Base-by-base conservation (phyloP, 2,888 invertebrate genomes). In the Hoplodrina blanda region DNA sequence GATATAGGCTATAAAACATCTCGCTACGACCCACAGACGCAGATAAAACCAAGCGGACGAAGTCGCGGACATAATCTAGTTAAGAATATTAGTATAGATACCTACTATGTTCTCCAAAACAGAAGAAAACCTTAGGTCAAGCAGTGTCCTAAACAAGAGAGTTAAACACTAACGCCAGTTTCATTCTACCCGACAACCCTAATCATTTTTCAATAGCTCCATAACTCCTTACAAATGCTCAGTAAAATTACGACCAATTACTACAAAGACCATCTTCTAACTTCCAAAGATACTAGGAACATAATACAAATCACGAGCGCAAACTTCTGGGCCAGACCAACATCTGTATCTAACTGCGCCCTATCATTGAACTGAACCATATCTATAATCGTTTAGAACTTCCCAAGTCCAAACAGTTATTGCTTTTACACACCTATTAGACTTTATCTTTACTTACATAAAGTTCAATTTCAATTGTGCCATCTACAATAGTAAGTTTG, bases 301-400 rank as follows among this genome's bases (percentile, higher is more conserved):
- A 73, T 85, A 80, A 84, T 84, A 86, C 89, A 89, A 88, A 89
- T 89, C 89, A 89, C 78, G 44, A 76, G 70, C 46, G 33, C 59
- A 82, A 88, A 89, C 85, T 87, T 85, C 77, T 82, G 75, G 73
- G 72, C 69, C 74, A 79, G 80, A 74, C 78, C 78, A 85, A 85
- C 88, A 89, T 89, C 88, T 89, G 88, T 86, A 88, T 83, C 85
- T 85, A 89, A 87, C 86, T 77, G 81, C 79, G 69, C 69, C 77
- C 85, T 85, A 87, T 88, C 88, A 84, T 80, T 82, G 80, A 85
- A 87, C 83, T 85, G 79, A 82, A 83, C 87, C 78, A 80, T 91
- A 91, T 92, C 91, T 91, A 90, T 90, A 88, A 90, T 86, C 90
- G 88, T 88, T 91, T 84, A 86, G 85, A 88, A 90, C 85, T 89